These are phyloP conservation scores for Dendropsophus ebraccatus DNA, from an alignment of 2,113 vertebrate genomes.

Conservation along the genomic window DNA sequence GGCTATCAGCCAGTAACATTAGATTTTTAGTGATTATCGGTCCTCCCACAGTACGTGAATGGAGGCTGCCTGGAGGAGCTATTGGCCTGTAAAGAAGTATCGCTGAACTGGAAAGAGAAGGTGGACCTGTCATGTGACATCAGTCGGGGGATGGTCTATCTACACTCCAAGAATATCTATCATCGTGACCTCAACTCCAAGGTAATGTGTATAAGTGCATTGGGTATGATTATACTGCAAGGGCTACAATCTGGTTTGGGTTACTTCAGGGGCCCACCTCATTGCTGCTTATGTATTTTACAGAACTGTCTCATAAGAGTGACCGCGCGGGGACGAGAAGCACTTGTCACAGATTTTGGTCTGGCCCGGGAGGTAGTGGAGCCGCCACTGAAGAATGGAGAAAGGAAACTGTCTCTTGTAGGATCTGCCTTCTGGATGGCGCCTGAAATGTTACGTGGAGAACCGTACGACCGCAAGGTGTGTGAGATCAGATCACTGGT, in stretches of 20 bases:
- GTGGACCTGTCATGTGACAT: slow-evolving; percentile 85
- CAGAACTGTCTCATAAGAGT: slow-evolving; percentile 87
- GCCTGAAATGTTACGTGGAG: slow-evolving; percentile 86
- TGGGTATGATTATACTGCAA: too few species aligned
- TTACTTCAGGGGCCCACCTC: neutral
- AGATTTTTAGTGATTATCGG: too few species aligned
- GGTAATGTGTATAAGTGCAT: slow-evolving; percentile 62
- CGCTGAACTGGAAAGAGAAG: slow-evolving; percentile 83
- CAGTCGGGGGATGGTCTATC: slow-evolving; percentile 86
- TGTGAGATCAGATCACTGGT: neutral
- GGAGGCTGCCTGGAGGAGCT: slow-evolving; percentile 87
- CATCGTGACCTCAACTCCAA: slow-evolving; percentile 90
- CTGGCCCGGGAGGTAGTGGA: slow-evolving; percentile 86
- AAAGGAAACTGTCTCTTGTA: slow-evolving; percentile 84
- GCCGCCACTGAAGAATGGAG: slow-evolving; percentile 73
- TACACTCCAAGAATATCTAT: slow-evolving; percentile 90
- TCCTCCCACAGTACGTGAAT: slow-evolving; percentile 76
- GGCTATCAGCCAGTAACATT: too few species aligned
- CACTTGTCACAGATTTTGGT: slow-evolving; percentile 84
- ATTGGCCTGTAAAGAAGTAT: slow-evolving; percentile 77
- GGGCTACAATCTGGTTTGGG: too few species aligned
- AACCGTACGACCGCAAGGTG: slow-evolving; percentile 86
- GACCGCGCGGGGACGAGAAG: slow-evolving; percentile 75
- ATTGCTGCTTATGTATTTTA: neutral
- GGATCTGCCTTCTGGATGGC: slow-evolving; percentile 92